Evolutionary conservation across 1,140 invertebrate species (phyloP).

Genomic region (Neodiprion virginianus): DNA sequence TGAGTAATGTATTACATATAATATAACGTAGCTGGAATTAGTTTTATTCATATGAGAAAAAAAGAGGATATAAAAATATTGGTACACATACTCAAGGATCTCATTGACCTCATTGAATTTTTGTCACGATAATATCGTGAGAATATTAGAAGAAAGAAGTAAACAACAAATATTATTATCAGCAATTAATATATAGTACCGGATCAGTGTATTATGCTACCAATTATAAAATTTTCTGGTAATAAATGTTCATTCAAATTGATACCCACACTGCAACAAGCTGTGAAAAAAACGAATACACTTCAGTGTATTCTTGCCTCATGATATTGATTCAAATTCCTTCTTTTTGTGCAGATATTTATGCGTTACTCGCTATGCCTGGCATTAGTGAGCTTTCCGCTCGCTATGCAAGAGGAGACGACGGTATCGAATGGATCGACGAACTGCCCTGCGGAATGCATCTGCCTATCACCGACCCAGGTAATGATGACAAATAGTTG

Average conservation of each 20-base stretch:
- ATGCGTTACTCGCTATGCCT: slow-evolving; percentile 51
- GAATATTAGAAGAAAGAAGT: too few species aligned
- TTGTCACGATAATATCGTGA: too few species aligned
- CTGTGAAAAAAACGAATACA: not conserved
- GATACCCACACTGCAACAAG: not conserved
- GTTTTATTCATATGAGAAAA: too few species aligned
- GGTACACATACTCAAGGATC: too few species aligned
- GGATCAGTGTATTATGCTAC: too few species aligned
- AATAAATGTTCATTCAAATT: not conserved
- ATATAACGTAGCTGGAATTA: too few species aligned
- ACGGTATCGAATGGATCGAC: slow-evolving; percentile 34
- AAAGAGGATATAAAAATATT: too few species aligned
- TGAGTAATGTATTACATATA: not conserved
- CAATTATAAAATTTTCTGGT: not conserved
- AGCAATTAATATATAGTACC: too few species aligned
- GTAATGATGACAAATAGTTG: slow-evolving; percentile 58
- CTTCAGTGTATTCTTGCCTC: not conserved
- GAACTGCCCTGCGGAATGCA: slow-evolving; percentile 75
- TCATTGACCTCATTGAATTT: too few species aligned
- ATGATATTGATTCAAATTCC: not conserved
- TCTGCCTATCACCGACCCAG: slow-evolving; percentile 82
- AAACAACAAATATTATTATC: too few species aligned
- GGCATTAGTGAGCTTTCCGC: slow-evolving; percentile 39
- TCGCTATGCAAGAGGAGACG: slow-evolving; percentile 39
- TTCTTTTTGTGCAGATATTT: slow-evolving; percentile 42